A percentile compares a stretch with the other conserved stretches of the same genome.
Evolutionary conservation across 1,140 invertebrate genomes (phyloP).

Genomic region (Zaprionus nigranus): DNA sequence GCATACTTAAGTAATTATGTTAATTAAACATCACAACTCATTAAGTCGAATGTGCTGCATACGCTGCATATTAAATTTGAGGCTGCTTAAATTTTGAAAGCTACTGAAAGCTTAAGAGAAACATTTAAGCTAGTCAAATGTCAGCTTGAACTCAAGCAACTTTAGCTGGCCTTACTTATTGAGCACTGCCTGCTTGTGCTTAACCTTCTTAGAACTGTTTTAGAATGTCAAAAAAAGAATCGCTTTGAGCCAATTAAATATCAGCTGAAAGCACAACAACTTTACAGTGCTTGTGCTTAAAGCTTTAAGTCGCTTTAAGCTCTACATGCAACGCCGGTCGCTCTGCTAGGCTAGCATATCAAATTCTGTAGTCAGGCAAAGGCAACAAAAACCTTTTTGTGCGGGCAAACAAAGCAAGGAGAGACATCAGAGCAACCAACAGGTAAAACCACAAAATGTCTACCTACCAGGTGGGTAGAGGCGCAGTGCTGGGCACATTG

Average conservation of each 20-base stretch:
- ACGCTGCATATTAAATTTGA: not conserved
- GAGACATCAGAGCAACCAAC: slow-evolving; percentile 26
- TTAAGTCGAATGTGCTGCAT: not conserved
- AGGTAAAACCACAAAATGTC: slow-evolving; percentile 35
- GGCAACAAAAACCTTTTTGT: slow-evolving; percentile 5
- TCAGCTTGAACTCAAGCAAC: too few relatives aligned
- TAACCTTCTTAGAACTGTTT: not conserved
- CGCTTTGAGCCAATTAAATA: not conserved
- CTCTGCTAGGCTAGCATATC: not conserved
- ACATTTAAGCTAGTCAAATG: too few relatives aligned
- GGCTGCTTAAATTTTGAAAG: not conserved
- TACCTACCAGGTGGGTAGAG: too few relatives aligned
- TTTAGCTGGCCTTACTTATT: too few relatives aligned
- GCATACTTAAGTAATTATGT: slow-evolving; percentile 1
- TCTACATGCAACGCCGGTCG: not conserved
- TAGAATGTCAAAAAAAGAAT: not conserved
- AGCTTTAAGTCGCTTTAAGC: not conserved
- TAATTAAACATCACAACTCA: slow-evolving; percentile 1
- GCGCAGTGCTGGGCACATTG: slow-evolving; percentile 1
- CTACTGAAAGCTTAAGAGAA: not conserved
- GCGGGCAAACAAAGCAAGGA: slow-evolving; percentile 5
- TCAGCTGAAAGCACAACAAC: not conserved
- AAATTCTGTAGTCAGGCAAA: slow-evolving; percentile 1
- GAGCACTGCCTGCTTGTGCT: too few relatives aligned
- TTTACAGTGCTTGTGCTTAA: not conserved